Base-by-base conservation (phyloP, 2,113 vertebrate genomes). In the Mola mola region DNA sequence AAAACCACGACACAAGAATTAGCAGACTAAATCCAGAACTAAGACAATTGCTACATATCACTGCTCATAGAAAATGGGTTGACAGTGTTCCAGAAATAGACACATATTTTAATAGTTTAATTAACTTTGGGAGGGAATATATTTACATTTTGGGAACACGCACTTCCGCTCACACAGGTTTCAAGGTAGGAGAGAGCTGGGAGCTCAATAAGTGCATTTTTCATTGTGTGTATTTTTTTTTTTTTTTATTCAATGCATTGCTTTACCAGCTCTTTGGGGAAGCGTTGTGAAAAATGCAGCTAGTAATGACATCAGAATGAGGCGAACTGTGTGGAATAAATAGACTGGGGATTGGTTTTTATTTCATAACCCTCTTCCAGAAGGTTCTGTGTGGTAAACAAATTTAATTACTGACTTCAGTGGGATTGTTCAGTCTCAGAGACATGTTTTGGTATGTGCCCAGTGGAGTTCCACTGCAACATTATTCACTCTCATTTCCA, bases 361-460 rank as follows among this genome's bases (percentile, higher is more conserved):
- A 43, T 72, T 63, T 62, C 44, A 77, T 61, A 66, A 50, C 12
- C 20, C 4, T 61, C 10, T 20, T 60, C 21, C 50, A 69, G 46
- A 52, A 58, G 58, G 65, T 31, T 65, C 36, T 59, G 11, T 53
- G 41, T 41, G 33, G 53, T 43, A 48, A 49, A 42, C 47, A 2
- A 41, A 53, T 60, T 4, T 43, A 76, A 70, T 70, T 51, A 58
- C 22, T 9, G 65, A 41, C 34, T 31, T 38, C 4, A 28, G 25
- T 31, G 28, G 59, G 58, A 51, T 29, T 52, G 41, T 28, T 64
- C 6, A 26, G 60, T 49, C 47, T 48, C 47, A 49, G 0, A 48
- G 19, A 53, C 21, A 12, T 51, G 38, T 48, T 65, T 13, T 53
- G 57, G 43, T 24, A 20, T 26, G 29, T 46, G 19, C 15, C 2